These are phyloP conservation scores for Malacoctenus gilli DNA, from an alignment of 2,797 vertebrate genomes.

Conservation along the genomic window DNA sequence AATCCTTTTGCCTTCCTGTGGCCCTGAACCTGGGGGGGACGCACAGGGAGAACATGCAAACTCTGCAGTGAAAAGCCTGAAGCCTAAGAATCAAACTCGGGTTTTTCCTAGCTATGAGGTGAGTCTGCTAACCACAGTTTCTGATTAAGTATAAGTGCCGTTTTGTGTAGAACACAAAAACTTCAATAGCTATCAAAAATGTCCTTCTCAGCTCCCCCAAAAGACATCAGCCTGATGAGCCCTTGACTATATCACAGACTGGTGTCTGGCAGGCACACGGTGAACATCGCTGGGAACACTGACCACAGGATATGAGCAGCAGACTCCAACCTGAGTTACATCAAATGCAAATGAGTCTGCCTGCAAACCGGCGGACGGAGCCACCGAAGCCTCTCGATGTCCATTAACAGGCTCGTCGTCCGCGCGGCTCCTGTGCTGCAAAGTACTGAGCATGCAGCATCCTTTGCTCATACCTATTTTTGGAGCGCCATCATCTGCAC, in stretches of 20 bases:
- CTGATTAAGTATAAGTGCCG: too few relatives aligned
- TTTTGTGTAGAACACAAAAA: too few relatives aligned
- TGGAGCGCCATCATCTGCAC: constrained; percentile 60
- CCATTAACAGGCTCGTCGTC: constrained; percentile 11
- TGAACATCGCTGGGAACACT: constrained; percentile 14
- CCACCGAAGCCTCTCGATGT: not conserved
- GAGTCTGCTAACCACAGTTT: too few relatives aligned
- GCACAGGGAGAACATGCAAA: too few relatives aligned
- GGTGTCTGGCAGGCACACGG: constrained; percentile 5
- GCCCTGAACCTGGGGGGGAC: too few relatives aligned
- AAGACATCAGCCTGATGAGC: constrained; percentile 27
- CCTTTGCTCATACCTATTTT: constrained; percentile 66
- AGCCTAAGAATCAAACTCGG: too few relatives aligned
- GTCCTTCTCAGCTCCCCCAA: constrained; percentile 13
- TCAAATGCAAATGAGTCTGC: constrained; percentile 19
- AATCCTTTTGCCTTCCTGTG: too few relatives aligned
- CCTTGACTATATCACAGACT: constrained; percentile 18
- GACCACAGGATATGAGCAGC: constrained; percentile 17
- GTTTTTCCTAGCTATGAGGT: too few relatives aligned
- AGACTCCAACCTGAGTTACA: constrained; percentile 9
- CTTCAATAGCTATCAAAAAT: constrained; percentile 28
- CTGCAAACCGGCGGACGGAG: not conserved
- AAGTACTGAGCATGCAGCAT: constrained; percentile 36
- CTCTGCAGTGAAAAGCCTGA: too few relatives aligned
- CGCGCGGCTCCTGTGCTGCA: constrained; percentile 1